phyloP scores from a whole-genome alignment of 2,113 vertebrate genomes.

The Alectura lathami region DNA sequence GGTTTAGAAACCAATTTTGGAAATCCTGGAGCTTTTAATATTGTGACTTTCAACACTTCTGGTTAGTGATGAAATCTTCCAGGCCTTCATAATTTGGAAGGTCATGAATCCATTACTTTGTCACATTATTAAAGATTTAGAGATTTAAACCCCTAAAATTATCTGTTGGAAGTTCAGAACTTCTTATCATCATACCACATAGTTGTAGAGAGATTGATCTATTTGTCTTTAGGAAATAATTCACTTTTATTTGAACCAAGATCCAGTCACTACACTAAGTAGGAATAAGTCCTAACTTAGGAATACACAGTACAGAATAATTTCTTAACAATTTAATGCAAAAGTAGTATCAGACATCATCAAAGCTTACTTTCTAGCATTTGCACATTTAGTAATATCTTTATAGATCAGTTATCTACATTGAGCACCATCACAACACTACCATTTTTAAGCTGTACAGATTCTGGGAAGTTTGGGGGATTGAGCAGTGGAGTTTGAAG shows the following conservation, averaged over 20 bases:
- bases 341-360: not conserved
- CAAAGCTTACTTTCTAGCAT: too few species aligned
- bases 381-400: too few species aligned
- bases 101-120: not conserved
- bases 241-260: not conserved
- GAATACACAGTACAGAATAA: not conserved
- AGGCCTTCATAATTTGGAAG: not conserved
- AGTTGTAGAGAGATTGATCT: too few species aligned
- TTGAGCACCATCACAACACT: not conserved
- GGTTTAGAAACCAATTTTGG: not conserved
- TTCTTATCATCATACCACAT: not conserved
- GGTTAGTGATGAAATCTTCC: not conserved
- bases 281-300: not conserved
- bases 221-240: too few species aligned
- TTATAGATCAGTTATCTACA: not conserved
- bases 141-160: not conserved
- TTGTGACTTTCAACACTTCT: not conserved
- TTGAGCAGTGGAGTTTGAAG: not conserved
- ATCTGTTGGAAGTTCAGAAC: not conserved
- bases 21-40: conserved; percentile 14
- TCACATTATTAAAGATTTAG: not conserved
- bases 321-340: not conserved
- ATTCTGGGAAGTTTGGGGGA: not conserved
- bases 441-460: not conserved
- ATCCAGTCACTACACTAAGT: not conserved